Evolutionary conservation across 92 coral and sea anemone species (phyloP).

Genomic region (Palythoa grandis): DNA sequence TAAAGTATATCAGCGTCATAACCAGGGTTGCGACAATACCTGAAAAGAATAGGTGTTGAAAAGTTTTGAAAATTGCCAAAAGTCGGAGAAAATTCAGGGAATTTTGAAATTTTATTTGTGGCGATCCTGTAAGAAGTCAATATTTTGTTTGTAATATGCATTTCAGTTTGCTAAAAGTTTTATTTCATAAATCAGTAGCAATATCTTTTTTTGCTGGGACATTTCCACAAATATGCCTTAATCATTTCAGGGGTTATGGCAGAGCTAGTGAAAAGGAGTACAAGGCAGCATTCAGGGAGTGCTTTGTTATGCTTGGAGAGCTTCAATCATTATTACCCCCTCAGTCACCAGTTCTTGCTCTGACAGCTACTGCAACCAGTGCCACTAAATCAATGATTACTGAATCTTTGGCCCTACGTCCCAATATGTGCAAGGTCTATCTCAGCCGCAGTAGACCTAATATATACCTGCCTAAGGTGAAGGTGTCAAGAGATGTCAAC

Average conservation of each 20-base stretch:
- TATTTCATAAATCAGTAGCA: not conserved
- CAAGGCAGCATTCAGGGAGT: slow-evolving; percentile 55
- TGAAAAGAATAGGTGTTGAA: not conserved
- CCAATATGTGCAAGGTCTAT: slow-evolving; percentile 33
- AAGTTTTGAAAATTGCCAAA: not conserved
- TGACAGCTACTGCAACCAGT: slow-evolving; percentile 61
- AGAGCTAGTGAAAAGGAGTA: slow-evolving; percentile 29
- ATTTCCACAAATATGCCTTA: not conserved
- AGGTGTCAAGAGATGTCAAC: not conserved
- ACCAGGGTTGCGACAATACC: not conserved
- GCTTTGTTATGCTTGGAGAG: slow-evolving; percentile 57
- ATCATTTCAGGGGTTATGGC: slow-evolving; percentile 57
- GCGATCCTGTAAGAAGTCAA: not conserved
- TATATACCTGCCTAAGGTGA: slow-evolving; percentile 16
- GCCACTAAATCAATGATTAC: slow-evolving; percentile 17
- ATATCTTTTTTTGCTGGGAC: not conserved
- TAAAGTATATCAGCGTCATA: too few species aligned
- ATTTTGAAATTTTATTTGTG: slow-evolving; percentile 40
- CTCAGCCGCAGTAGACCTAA: slow-evolving; percentile 57
- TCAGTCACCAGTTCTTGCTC: slow-evolving; percentile 49
- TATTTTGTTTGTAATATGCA: not conserved
- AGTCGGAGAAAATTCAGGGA: not conserved
- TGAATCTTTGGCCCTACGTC: slow-evolving; percentile 37
- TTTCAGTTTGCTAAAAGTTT: not conserved
- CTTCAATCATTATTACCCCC: slow-evolving; percentile 26